Evolutionary conservation across 1,140 invertebrate species (phyloP).

Genomic region (Dinoponera quadriceps): DNA sequence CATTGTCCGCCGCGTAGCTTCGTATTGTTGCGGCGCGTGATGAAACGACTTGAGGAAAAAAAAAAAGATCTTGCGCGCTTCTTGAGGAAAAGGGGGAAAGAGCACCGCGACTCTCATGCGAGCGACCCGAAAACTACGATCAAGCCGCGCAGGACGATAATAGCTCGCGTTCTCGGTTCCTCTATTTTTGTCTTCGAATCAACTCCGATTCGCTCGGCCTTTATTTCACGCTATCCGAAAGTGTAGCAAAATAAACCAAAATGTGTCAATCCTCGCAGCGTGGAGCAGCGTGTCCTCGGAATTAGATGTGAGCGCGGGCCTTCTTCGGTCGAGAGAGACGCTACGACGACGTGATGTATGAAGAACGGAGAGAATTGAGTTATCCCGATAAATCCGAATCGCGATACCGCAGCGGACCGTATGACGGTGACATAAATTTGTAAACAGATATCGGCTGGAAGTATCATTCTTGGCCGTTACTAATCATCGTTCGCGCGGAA

Average conservation of each 20-base stretch:
- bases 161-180: background rate
- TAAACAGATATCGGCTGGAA: background rate
- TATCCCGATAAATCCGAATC: background rate
- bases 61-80: slow-evolving; percentile 31
- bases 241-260: slow-evolving; percentile 14
- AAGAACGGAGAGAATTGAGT: background rate
- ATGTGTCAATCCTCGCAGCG: background rate
- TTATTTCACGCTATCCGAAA: slow-evolving; percentile 31
- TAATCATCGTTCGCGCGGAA: slow-evolving; percentile 35
- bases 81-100: slow-evolving; percentile 33
- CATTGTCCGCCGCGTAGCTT: slow-evolving; percentile 70
- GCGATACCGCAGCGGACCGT: background rate
- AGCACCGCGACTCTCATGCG: slow-evolving; percentile 5
- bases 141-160: slow-evolving; percentile 35
- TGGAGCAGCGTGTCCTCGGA: background rate
- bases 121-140: slow-evolving; percentile 26
- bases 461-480: slow-evolving; percentile 24
- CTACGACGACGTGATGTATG: background rate
- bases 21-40: slow-evolving; percentile 69
- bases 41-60: slow-evolving; percentile 51
- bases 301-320: no score
- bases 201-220: slow-evolving; percentile 38
- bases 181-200: slow-evolving; percentile 60
- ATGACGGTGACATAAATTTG: background rate
- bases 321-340: no score